Evolutionary conservation across 1,140 invertebrate species (phyloP), one percentile per base, ranked within the genome.

Genomic region (Macrobrachium rosenbergii): DNA sequence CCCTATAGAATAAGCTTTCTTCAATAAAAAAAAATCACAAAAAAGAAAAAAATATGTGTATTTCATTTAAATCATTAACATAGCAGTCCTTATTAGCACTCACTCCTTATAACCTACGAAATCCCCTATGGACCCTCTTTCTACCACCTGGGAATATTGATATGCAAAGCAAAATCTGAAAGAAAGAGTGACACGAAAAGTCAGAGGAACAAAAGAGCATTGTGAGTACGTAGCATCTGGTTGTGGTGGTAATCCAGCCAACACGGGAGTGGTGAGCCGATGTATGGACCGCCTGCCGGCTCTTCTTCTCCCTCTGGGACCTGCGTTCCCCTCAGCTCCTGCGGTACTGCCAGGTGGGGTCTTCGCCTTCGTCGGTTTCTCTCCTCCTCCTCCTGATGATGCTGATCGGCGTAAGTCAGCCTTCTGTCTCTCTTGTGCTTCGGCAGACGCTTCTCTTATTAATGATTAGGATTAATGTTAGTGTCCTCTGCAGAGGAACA

Each of bases 261-360:
- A 67, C 64, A 67, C 64, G 64, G n/a, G 64, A 67, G 64, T 67
- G 64, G 64, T 67, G 64, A 67, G 64, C 64, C 64, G 16, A 67
- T n/a, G n/a, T n/a, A 21, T 67, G n/a, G 64, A 67, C 64, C 64
- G 14, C 64, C 14, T 10, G 64, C 64, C 64, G 28, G n/a, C 64
- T 67, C 64, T 28, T 67, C 64, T 28, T 67, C 64, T 28, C 28
- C 64, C 64, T 67, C 64, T 67, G 64, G 64, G n/a, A 28, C 8
- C 64, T 67, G n/a, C n/a, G 8, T 67, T 28, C 28, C 64, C n/a
- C 64, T n/a, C 64, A 67, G 64, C 64, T 67, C 64, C 64, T 67
- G 64, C 28, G 64, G 28, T 67, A n/a, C 64, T 67, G n/a, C 64
- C n/a, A 67, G 64, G 64, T n/a, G n/a, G 64, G 8, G 19, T 28